A percentile compares a stretch with the other conserved stretches of the same genome.
Evolutionary conservation across 1,140 invertebrate species (phyloP).

Genomic region (Drosophila mauritiana): DNA sequence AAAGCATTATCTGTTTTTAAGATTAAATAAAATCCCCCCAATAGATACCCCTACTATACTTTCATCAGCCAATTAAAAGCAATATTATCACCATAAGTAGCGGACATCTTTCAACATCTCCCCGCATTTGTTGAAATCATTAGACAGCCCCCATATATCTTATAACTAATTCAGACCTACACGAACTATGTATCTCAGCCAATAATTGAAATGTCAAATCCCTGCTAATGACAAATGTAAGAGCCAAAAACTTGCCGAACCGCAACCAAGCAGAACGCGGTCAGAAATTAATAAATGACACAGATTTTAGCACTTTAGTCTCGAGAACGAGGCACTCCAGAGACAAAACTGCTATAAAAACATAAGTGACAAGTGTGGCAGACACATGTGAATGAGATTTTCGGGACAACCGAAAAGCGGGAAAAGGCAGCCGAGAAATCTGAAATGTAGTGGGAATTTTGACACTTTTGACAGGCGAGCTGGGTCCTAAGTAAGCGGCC

Average conservation of each 20-base stretch:
- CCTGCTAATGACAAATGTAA: slow-evolving; percentile 72
- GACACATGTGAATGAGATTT: slow-evolving; percentile 62
- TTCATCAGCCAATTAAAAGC: slow-evolving; percentile 5
- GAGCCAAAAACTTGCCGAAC: slow-evolving; percentile 38
- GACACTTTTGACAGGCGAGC: slow-evolving; percentile 74
- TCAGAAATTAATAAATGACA: slow-evolving; percentile 74
- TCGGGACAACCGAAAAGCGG: slow-evolving; percentile 17
- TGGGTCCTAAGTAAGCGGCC: slow-evolving; percentile 58
- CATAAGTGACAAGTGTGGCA: slow-evolving; percentile 80
- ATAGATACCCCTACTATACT: neutral
- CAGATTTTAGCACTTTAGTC: slow-evolving; percentile 77
- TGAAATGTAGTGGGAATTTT: slow-evolving; percentile 65
- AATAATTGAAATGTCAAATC: slow-evolving; percentile 76
- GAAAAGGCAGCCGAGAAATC: slow-evolving; percentile 42
- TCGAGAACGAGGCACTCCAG: slow-evolving; percentile 41
- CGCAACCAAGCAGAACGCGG: slow-evolving; percentile 32
- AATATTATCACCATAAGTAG: neutral
- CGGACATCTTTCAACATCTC: slow-evolving; percentile 5
- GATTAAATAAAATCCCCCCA: neutral
- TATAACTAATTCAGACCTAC: slow-evolving; percentile 1
- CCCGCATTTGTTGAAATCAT: slow-evolving; percentile 46
- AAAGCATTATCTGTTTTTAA: neutral
- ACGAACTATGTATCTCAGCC: slow-evolving; percentile 13
- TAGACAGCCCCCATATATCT: slow-evolving; percentile 46
- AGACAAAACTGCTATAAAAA: slow-evolving; percentile 72